phyloP scores from a whole-genome alignment of 2,888 invertebrate species.

The Lasioglossum zephyrum region DNA sequence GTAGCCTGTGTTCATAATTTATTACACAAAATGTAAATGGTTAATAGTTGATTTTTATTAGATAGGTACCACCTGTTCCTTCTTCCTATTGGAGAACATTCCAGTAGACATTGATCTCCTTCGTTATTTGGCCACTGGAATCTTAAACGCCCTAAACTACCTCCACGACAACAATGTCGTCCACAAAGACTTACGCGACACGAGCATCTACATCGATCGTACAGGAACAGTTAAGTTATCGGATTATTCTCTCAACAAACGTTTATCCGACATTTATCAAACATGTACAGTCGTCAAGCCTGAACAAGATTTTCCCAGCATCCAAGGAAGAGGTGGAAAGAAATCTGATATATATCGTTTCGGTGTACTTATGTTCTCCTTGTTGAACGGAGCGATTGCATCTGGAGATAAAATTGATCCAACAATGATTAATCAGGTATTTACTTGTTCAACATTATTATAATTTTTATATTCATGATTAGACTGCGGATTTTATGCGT shows the following conservation, averaged over 20 bases:
- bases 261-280: conserved; percentile 87
- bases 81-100: conserved; percentile 85
- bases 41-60: conserved; percentile 62
- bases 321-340: conserved; percentile 86
- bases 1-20: background rate
- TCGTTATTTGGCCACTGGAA: conserved; percentile 89
- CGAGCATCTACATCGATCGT: conserved; percentile 90
- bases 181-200: conserved; percentile 92
- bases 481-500: too few species aligned
- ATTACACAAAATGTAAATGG: background rate
- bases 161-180: conserved; percentile 93
- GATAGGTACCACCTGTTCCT: conserved; percentile 83
- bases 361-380: conserved; percentile 89
- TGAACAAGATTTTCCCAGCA: conserved; percentile 81
- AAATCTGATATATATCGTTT: conserved; percentile 91
- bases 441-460: background rate
- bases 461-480: too few species aligned
- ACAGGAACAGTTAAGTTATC: conserved; percentile 87
- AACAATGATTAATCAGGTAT: conserved; percentile 85
- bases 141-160: conserved; percentile 91
- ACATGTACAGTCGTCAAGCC: conserved; percentile 77
- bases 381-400: conserved; percentile 86
- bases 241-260: conserved; percentile 90
- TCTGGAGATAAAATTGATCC: conserved; percentile 86
- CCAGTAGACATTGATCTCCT: conserved; percentile 86